Conservation (phyloP, 2,797 vertebrate genomes). For the Gallirallus australis region DNA sequence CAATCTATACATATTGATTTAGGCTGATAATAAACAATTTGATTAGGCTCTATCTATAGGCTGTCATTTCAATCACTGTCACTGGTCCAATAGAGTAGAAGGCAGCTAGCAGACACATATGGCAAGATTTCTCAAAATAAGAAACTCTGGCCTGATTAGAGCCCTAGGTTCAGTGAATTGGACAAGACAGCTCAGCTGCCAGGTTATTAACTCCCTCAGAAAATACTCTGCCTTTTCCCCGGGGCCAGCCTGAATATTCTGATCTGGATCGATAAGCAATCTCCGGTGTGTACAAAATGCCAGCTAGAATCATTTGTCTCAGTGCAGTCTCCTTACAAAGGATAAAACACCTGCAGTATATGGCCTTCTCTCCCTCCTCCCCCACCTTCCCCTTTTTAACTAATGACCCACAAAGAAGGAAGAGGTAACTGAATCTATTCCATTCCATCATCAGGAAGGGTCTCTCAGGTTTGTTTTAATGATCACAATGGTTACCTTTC, state of each 20-base stretch:
- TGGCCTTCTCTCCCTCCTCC: constrained; percentile 38
- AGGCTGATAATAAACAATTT: constrained; percentile 99
- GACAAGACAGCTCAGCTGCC: constrained; percentile 99
- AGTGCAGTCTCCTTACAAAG: constrained; percentile 85
- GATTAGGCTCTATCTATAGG: constrained; percentile 99
- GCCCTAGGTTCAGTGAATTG: constrained; percentile 98
- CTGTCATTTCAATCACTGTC: constrained; percentile 99
- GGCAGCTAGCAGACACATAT: constrained; percentile 83
- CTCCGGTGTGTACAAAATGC: constrained; percentile 99
- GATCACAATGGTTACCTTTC: constrained; percentile 79
- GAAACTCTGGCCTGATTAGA: constrained; percentile 99
- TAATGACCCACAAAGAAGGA: constrained; percentile 93
- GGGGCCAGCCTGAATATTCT: constrained; percentile 93
- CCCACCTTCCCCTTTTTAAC: constrained; percentile 87
- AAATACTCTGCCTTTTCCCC: constrained; percentile 95
- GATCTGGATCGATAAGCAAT: constrained; percentile 99
- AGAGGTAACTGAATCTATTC: constrained; percentile 88
- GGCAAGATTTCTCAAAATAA: constrained; percentile 90
- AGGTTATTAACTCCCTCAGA: constrained; percentile 99
- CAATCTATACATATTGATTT: constrained; percentile 99
- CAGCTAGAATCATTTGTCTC: constrained; percentile 99
- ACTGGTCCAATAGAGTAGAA: constrained; percentile 93
- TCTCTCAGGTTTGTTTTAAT: constrained; percentile 82
- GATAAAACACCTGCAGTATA: constrained; percentile 90
- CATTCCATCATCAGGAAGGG: constrained; percentile 88